These are phyloP conservation scores for Hypanus sabinus DNA, from an alignment of 2,113 vertebrate species.

Conservation along the genomic window DNA sequence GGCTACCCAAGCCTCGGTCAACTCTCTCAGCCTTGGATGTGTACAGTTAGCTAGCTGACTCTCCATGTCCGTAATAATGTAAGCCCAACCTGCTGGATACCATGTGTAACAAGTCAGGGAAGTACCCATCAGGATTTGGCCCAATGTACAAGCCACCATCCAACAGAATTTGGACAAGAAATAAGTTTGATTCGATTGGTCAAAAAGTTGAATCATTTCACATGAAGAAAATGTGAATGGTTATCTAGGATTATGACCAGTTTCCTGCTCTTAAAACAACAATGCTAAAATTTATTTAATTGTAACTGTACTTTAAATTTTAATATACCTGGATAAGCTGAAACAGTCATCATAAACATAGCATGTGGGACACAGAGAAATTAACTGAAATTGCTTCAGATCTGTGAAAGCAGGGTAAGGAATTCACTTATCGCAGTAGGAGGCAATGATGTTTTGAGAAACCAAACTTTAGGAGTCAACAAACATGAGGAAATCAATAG, in stretches of 20 bases:
- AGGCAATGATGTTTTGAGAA: not conserved
- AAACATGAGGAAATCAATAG: no score
- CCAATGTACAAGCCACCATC: no score
- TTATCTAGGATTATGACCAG: not conserved
- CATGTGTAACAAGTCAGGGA: no score
- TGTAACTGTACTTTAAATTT: not conserved
- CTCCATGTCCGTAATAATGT: no score
- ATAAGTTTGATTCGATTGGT: no score
- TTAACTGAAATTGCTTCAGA: not conserved
- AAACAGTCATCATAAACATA: not conserved
- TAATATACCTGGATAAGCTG: not conserved
- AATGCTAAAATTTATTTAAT: not conserved
- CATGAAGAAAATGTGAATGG: not conserved
- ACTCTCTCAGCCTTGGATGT: no score
- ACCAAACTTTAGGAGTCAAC: not conserved
- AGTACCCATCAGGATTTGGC: no score
- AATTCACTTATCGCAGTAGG: not conserved
- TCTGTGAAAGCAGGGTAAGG: not conserved
- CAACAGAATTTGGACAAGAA: no score
- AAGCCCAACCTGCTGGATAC: no score
- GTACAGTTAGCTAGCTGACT: no score
- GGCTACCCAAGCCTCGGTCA: no score
- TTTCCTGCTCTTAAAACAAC: not conserved
- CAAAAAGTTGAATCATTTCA: no score
- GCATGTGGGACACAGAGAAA: not conserved